Percentiles rank a stretch among this genome's conserved stretches.
phyloP scores from a whole-genome alignment of 2,797 vertebrate species.

The Orientallactaga sibirica region DNA sequence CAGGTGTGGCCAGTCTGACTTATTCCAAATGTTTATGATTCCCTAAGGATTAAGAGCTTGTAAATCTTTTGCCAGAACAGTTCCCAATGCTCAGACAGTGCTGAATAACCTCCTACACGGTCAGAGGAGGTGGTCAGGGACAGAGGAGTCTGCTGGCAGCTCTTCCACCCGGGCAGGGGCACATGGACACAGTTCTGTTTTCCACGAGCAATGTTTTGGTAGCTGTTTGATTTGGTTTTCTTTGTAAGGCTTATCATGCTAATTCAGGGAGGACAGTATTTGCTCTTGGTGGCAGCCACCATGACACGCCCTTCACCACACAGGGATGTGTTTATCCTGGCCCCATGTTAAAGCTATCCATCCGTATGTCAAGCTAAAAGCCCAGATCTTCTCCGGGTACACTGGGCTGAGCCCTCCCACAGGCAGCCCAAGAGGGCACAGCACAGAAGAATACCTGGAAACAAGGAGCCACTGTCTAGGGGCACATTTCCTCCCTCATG shows the following conservation, averaged over 20 bases:
- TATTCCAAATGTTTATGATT: not conserved
- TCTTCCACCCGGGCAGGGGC: too few relatives aligned
- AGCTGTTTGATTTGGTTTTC: not conserved
- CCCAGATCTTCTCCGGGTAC: not conserved
- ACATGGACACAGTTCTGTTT: not conserved
- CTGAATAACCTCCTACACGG: not conserved
- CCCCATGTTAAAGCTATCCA: not conserved
- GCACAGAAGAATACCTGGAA: accelerated
- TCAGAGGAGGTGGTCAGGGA: accelerated
- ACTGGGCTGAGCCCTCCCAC: not conserved
- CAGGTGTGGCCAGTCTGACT: accelerated
- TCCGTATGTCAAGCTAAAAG: not conserved
- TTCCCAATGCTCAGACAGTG: not conserved
- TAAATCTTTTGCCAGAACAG: not conserved
- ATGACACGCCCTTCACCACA: not conserved
- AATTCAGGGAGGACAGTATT: accelerated
- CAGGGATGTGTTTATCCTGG: not conserved
- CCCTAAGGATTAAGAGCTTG: not conserved
- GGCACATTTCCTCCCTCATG: not conserved
- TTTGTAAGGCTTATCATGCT: not conserved
- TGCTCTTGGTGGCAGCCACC: not conserved
- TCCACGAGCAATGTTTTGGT: not conserved
- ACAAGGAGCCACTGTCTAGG: not conserved
- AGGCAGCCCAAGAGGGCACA: not conserved
- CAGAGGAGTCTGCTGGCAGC: too few relatives aligned